Evolutionary conservation across 2,113 vertebrate genomes (phyloP), one percentile per base, ranked within the genome.

Genomic region (Microtus richardsoni): DNA sequence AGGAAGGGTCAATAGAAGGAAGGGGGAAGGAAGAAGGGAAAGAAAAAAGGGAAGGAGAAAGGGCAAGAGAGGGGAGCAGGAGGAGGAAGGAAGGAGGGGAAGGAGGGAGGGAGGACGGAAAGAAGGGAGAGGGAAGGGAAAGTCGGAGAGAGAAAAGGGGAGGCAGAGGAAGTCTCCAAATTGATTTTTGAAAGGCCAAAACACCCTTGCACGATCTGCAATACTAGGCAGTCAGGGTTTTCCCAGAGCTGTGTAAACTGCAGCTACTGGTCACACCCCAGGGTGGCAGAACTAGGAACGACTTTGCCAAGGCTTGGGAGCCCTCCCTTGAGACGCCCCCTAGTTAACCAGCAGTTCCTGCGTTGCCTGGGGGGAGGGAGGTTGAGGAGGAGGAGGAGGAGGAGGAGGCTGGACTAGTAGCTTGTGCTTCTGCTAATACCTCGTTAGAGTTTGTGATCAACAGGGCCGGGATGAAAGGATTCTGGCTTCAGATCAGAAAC

Each of bases 401-500:
- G 19, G 58, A 58, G 41, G n/a, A 68, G 1, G 21, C 33, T 21
- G 10, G 70, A 21, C 87, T 82, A 26, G 85, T 83, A 88, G 54
- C 58, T 62, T 41, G 79, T 62, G 60, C 54, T 85, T 95, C 98
- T 96, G 89, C 94, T 95, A 91, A 91, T 77, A 92, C 77, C 78
- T 93, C 95, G 91, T 90, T 97, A 94, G 95, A 89, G 84, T 95
- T 94, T 96, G 88, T 91, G 95, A 97, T 97, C 97, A 97, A 86
- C 96, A 96, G n/a, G 97, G 93, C 93, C 83, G 49, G 5, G 62
- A 96, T 97, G 97, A 97, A 97, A 97, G 95, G 95, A 95, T 92
- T 80, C 95, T 96, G 98, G 93, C 97, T 47, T 90, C 75, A 84
- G 96, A 98, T 97, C 96, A 98, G 97, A 98, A 96, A 58, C 44